Percentiles rank a stretch among this genome's conserved stretches.
Evolutionary conservation across 1,140 invertebrate species (phyloP).

Genomic region (Diuraphis noxia): DNA sequence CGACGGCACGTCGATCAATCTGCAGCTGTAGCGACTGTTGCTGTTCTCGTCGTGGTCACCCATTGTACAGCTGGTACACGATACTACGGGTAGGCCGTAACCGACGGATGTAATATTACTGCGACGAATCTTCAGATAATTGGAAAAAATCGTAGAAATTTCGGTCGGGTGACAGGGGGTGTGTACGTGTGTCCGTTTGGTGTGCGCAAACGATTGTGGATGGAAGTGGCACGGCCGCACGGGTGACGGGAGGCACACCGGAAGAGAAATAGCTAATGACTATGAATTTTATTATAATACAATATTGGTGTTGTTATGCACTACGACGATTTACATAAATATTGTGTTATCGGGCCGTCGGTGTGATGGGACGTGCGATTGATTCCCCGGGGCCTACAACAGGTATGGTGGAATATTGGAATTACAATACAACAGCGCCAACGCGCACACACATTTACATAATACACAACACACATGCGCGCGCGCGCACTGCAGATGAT

Average conservation of each 20-base stretch:
- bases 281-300: too few species aligned
- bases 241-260: not conserved
- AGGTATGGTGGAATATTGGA: not conserved
- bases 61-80: not conserved
- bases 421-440: not conserved
- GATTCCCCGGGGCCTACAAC: not conserved
- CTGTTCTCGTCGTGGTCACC: not conserved
- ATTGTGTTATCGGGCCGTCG: not conserved
- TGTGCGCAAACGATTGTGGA: not conserved
- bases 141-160: not conserved
- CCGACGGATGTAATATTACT: not conserved
- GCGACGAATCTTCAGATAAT: not conserved
- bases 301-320: not conserved
- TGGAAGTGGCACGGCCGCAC: not conserved
- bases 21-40: not conserved
- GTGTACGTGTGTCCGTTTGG: too few species aligned
- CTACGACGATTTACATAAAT: not conserved
- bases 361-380: not conserved
- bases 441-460: not conserved
- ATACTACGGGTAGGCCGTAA: too few species aligned
- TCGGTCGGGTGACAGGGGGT: not conserved
- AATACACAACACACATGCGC: not conserved
- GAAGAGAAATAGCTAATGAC: not conserved
- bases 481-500: not conserved
- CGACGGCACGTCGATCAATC: not conserved